A percentile compares a stretch with the other conserved stretches of the same genome.
phyloP scores from a whole-genome alignment of 2,113 vertebrate species.

The Athene cunicularia region DNA sequence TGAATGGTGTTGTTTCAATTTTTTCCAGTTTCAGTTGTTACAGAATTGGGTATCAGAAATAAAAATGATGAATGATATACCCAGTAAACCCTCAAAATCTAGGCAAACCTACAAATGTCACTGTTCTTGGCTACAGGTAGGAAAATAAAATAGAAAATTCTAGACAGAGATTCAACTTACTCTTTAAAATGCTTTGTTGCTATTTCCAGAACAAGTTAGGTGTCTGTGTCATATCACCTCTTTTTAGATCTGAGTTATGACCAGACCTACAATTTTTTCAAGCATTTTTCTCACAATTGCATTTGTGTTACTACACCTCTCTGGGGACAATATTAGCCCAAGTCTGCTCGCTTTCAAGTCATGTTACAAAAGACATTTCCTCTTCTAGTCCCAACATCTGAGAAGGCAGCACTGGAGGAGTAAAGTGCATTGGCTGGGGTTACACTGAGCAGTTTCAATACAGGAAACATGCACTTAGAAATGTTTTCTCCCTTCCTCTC shows the following conservation, averaged over 20 bases:
- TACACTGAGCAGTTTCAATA: neutral
- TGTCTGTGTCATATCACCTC: too few species aligned
- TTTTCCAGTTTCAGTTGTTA: neutral
- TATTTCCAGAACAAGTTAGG: neutral
- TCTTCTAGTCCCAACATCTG: neutral
- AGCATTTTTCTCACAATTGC: neutral
- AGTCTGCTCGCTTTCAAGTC: neutral
- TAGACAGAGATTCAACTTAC: neutral
- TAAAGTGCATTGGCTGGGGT: neutral
- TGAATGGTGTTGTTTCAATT: neutral
- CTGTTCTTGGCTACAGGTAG: neutral
- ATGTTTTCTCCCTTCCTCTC: neutral
- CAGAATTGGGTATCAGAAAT: neutral
- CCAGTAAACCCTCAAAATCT: neutral
- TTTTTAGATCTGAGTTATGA: neutral
- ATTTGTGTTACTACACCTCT: neutral
- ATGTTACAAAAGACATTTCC: neutral
- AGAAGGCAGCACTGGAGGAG: neutral
- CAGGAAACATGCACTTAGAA: neutral
- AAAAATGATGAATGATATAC: neutral
- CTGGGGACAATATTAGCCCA: neutral
- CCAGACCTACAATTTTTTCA: neutral
- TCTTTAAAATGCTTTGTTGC: neutral
- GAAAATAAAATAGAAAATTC: neutral
- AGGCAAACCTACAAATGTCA: neutral